Conservation (phyloP, 2,888 invertebrate species). For the Hypsopygia costalis region DNA sequence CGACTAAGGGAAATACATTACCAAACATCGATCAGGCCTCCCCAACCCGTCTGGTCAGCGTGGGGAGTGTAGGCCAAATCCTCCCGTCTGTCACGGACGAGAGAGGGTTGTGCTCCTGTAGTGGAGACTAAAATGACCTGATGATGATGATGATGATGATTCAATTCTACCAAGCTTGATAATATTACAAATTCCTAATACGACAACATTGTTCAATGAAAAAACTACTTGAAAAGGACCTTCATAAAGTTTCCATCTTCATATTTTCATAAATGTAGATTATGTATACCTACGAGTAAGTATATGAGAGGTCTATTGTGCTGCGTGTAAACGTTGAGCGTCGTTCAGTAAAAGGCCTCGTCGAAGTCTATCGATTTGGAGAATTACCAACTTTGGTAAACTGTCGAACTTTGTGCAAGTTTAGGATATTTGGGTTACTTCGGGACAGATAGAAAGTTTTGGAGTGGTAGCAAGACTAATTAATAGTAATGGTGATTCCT, state of each 20-base stretch:
- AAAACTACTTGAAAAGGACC: background rate
- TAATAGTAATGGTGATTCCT: slow-evolving; percentile 1
- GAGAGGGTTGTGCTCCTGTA: too few relatives aligned
- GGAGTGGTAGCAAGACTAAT: slow-evolving; percentile 1
- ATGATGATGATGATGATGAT: too few relatives aligned
- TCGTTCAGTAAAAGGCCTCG: background rate
- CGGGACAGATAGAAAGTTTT: slow-evolving; percentile 1
- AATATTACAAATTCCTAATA: background rate
- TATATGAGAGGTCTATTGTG: slow-evolving; percentile 3
- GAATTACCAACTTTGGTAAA: slow-evolving; percentile 39
- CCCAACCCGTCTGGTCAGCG: too few relatives aligned
- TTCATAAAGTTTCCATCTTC: slow-evolving; percentile 3
- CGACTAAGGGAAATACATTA: too few relatives aligned
- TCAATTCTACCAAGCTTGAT: too few relatives aligned
- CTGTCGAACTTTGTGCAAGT: slow-evolving; percentile 35
- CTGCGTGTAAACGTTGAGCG: background rate
- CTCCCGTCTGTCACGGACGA: too few relatives aligned
- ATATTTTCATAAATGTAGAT: background rate
- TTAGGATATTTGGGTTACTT: slow-evolving; percentile 26
- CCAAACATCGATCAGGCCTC: too few relatives aligned
- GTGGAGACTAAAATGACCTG: too few relatives aligned
- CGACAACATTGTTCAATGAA: background rate
- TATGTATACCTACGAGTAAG: background rate
- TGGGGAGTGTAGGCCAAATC: too few relatives aligned
- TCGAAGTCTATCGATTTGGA: slow-evolving; percentile 35